phyloP scores from a whole-genome alignment of 1,140 invertebrate species.

The Rhagoletis zephyria region DNA sequence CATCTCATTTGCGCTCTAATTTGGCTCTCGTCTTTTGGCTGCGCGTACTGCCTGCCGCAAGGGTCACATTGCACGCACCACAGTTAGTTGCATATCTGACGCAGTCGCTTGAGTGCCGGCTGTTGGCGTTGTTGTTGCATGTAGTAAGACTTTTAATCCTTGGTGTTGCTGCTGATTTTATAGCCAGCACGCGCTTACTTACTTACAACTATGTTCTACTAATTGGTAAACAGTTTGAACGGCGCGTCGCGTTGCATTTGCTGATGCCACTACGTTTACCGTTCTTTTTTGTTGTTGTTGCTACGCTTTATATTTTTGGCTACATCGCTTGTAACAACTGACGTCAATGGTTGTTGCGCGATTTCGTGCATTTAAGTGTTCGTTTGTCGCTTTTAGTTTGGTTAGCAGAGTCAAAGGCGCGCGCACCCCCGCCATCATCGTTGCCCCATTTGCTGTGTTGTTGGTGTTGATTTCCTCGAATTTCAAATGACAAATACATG shows the following conservation, averaged over 20 bases:
- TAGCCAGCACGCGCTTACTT: conserved; percentile 30
- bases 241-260: background rate
- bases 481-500: background rate
- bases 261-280: background rate
- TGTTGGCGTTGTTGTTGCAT: background rate
- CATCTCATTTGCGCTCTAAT: conserved; percentile 28
- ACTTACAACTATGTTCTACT: background rate
- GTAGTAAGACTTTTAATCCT: background rate
- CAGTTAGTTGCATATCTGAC: conserved; percentile 31
- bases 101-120: background rate
- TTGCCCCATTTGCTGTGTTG: background rate
- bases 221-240: conserved; percentile 28
- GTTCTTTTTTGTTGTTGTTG: conserved; percentile 31
- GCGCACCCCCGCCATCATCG: background rate
- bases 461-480: conserved; percentile 21
- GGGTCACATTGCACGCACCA: conserved; percentile 53
- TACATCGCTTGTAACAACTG: conserved; percentile 31
- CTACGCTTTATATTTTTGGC: background rate
- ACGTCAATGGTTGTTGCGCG: background rate
- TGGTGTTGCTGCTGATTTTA: conserved; percentile 50
- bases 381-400: conserved; percentile 22
- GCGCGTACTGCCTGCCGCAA: conserved; percentile 63
- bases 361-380: background rate
- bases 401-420: background rate
- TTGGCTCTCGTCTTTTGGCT: conserved; percentile 63